Evolutionary conservation across 2,888 invertebrate genomes (phyloP), one percentile per base, ranked within the genome.

Genomic region (Dicranocentrus wangi): DNA sequence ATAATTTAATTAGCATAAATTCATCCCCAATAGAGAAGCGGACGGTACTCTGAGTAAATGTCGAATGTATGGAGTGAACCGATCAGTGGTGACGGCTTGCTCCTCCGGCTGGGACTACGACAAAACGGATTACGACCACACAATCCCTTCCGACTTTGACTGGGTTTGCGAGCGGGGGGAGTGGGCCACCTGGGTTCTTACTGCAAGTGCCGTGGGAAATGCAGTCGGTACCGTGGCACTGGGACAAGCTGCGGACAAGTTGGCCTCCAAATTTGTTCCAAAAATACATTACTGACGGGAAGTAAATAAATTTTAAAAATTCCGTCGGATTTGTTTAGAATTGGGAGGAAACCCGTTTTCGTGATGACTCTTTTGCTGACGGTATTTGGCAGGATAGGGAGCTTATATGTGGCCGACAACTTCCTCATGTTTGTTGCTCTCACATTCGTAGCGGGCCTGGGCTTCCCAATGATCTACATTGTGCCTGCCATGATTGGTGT

Each of bases 221-320:
- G 78, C 76, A 2, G 85, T 91, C 71, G 92, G 91, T 68, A 90
- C 91, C 42, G 89, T 91, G 86, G 87, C 91, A 81, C 90, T 91
- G 86, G 91, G 91, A 81, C 90, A 91, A 88, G 88, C 91, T 84
- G 91, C 91, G 72, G 92, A 92, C 87, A 89, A 88, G 91, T 92
- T 89, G 89, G 47, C 2, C 3, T 7, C 2, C 32, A 47, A 47
- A 3, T n/a, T 53, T 53, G 7, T 5, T 53, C n/a, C n/a, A n/a
- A n/a, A 21, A 61, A 66, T 7, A 10, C 5, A 8, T 63, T 25
- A n/a, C 21, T 63, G n/a, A 13, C 21, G 21, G 39, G 2, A 21
- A 65, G 13, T 65, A 15, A 5, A 68, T 7, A 7, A 7, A 32
- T 32, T 32, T 32, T 32, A 7, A 10, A 7, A 32, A 32, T 47